Evolutionary conservation across 2,888 invertebrate species (phyloP).

Genomic region (Pseudococcus longispinus): DNA sequence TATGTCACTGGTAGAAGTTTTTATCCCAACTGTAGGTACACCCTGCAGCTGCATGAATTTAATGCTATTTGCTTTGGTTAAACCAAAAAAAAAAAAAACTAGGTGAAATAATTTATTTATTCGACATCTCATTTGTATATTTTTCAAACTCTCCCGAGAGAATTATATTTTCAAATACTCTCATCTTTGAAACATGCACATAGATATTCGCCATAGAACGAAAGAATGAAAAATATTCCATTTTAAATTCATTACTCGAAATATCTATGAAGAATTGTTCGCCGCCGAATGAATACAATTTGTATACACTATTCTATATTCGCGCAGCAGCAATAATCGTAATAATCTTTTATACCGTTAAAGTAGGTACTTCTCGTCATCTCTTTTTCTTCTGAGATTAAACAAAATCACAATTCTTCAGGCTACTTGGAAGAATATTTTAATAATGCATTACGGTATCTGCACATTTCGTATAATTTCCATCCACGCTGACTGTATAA

Average conservation of each 20-base stretch:
- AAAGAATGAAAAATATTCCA: background rate
- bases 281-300: background rate
- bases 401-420: constrained; percentile 4
- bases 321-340: background rate
- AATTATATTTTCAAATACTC: background rate
- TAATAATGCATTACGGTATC: constrained; percentile 30
- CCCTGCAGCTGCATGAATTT: no score
- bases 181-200: background rate
- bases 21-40: no score
- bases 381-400: constrained; percentile 2
- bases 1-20: no score
- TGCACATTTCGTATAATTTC: constrained; percentile 24
- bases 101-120: no score
- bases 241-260: background rate
- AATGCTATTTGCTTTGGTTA: no score
- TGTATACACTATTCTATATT: background rate
- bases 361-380: background rate
- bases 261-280: background rate
- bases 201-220: background rate
- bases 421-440: constrained; percentile 19
- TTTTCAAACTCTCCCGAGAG: background rate
- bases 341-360: constrained; percentile 1
- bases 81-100: background rate
- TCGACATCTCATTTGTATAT: no score
- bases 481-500: background rate